Conservation (phyloP, 2,113 vertebrate species). For the Circaetus gallicus region DNA sequence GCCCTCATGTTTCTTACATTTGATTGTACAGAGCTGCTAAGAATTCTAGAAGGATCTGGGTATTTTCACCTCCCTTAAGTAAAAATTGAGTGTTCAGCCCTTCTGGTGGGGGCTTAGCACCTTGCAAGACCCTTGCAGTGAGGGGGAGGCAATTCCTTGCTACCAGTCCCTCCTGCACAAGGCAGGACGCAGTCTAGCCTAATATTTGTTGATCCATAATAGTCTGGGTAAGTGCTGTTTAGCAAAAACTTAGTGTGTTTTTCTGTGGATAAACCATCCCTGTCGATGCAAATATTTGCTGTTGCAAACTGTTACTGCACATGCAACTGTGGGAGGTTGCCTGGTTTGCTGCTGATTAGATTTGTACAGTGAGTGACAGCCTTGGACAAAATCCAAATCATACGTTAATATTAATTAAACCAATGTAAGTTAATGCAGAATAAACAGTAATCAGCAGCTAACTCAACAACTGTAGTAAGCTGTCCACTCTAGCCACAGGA, state of each 20-base stretch:
- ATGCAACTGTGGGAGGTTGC: background rate
- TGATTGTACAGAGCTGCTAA: background rate
- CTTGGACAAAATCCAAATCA: conserved; percentile 21
- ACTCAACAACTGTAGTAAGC: background rate
- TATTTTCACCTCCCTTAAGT: background rate
- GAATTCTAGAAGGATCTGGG: background rate
- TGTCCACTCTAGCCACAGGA: background rate
- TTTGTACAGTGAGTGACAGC: background rate
- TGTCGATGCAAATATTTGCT: background rate
- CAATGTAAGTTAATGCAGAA: background rate
- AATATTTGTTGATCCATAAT: background rate
- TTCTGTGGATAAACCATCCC: background rate
- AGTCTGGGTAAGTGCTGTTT: background rate
- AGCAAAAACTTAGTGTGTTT: background rate
- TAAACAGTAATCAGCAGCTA: background rate
- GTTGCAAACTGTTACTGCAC: background rate
- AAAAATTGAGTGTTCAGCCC: background rate
- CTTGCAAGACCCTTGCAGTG: background rate
- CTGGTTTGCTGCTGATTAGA: background rate
- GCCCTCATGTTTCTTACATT: background rate
- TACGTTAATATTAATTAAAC: background rate
- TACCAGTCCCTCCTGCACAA: background rate
- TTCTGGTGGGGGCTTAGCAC: background rate
- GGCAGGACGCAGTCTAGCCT: background rate
- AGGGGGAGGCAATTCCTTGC: background rate